phyloP scores from a whole-genome alignment of 2,797 vertebrate species.

The Poliocrania exsul region DNA sequence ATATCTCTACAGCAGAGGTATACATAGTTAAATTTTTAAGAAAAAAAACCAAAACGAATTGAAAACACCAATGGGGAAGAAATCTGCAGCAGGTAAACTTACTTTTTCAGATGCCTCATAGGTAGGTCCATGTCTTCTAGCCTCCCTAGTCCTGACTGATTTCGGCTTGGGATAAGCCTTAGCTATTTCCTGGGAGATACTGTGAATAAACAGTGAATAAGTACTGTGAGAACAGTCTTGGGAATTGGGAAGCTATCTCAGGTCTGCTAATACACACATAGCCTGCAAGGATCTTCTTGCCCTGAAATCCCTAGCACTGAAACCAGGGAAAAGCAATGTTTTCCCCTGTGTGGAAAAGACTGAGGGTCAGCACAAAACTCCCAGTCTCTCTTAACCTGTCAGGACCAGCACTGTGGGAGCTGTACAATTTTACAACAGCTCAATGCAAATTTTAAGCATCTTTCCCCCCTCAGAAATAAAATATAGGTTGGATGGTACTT shows the following conservation, averaged over 20 bases:
- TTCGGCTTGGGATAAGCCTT: background rate
- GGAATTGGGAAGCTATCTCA: background rate
- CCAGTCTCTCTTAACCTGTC: background rate
- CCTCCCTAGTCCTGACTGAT: background rate
- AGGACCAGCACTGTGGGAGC: background rate
- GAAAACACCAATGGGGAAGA: background rate
- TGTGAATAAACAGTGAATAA: background rate
- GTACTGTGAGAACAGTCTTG: background rate
- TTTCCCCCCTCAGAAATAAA: background rate
- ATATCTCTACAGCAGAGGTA: background rate
- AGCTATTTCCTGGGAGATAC: background rate
- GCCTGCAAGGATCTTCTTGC: background rate
- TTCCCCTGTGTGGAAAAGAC: background rate
- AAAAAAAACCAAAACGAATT: background rate
- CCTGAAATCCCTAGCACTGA: background rate
- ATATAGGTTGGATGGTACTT: background rate
- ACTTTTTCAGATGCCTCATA: background rate
- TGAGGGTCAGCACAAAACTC: background rate
- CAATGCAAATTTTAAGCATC: background rate
- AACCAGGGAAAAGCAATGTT: background rate
- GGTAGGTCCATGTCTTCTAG: background rate
- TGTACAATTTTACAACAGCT: background rate
- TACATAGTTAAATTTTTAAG: background rate
- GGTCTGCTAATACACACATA: background rate
- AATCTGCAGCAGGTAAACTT: background rate